Percentiles rank a stretch among this genome's conserved stretches.
Evolutionary conservation across 2,797 vertebrate genomes (phyloP).

Genomic region (Pempheris klunzingeri): DNA sequence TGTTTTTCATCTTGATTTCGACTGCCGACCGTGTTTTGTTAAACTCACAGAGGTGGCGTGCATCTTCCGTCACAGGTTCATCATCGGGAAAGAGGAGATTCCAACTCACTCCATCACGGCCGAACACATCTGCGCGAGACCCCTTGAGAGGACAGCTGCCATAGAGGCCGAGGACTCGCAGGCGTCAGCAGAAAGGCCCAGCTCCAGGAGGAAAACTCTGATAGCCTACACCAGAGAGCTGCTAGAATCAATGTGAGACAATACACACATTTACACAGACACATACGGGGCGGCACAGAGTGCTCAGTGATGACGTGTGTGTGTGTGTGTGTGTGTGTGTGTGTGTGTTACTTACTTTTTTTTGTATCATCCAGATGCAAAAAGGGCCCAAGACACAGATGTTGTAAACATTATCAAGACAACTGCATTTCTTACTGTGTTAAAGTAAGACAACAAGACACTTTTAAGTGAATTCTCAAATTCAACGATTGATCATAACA

Average conservation of each 20-base stretch:
- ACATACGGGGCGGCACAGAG: not conserved
- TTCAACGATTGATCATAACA: no score
- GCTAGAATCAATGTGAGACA: constrained; percentile 92
- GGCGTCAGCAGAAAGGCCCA: constrained; percentile 60
- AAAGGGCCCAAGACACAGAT: constrained; percentile 96
- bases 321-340: no score
- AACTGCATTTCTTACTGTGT: constrained; percentile 98
- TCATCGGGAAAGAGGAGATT: constrained; percentile 97
- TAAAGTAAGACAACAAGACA: constrained; percentile 92
- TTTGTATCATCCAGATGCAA: constrained; percentile 90
- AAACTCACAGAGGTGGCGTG: not conserved
- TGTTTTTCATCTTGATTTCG: no score
- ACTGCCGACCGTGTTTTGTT: not conserved
- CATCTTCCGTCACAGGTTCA: constrained; percentile 86
- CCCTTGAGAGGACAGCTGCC: constrained; percentile 57
- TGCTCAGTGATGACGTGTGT: not conserved
- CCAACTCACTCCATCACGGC: constrained; percentile 88
- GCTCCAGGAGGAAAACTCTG: constrained; percentile 78
- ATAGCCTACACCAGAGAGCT: constrained; percentile 86
- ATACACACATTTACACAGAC: not conserved
- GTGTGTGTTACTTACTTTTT: constrained; percentile 14
- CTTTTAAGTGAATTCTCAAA: no score
- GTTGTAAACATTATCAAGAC: constrained; percentile 98
- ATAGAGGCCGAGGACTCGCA: constrained; percentile 50
- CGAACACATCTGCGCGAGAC: constrained; percentile 81